Evolutionary conservation across 1,140 invertebrate species (phyloP).

Genomic region (Mesaphorura yosii): DNA sequence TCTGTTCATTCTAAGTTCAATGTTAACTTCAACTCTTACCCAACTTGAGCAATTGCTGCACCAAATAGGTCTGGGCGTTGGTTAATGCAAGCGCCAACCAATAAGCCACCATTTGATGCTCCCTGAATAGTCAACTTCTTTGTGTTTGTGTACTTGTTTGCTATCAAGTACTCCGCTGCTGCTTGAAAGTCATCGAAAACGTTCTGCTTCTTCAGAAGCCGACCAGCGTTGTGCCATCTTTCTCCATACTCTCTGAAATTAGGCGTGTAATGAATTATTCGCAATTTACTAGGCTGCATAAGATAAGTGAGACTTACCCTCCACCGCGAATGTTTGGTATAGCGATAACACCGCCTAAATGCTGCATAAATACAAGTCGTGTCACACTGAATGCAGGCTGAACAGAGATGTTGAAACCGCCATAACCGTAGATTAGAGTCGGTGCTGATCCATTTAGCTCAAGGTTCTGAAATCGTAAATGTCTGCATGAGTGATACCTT

Average conservation of each 20-base stretch:
- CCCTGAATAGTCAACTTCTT: conserved; percentile 76
- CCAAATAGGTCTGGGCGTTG: conserved; percentile 91
- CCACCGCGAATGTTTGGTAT: conserved; percentile 91
- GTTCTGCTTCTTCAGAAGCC: conserved; percentile 90
- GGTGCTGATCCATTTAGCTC: conserved; percentile 56
- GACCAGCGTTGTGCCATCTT: conserved; percentile 88
- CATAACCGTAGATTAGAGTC: conserved; percentile 87
- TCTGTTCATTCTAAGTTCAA: no score
- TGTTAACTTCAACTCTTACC: conserved; percentile 46
- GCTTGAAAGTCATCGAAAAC: conserved; percentile 92
- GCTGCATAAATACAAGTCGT: conserved; percentile 74
- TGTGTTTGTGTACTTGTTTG: conserved; percentile 64
- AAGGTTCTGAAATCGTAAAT: conserved; percentile 5
- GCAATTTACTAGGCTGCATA: no score
- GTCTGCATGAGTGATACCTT: neutral
- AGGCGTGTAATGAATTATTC: neutral
- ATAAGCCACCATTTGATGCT: conserved; percentile 88
- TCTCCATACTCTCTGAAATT: conserved; percentile 90
- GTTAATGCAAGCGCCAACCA: conserved; percentile 85
- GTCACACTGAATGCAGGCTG: conserved; percentile 72
- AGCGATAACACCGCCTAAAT: conserved; percentile 76
- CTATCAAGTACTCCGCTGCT: conserved; percentile 80
- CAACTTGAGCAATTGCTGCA: conserved; percentile 79
- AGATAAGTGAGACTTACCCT: conserved; percentile 66
- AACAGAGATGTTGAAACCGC: conserved; percentile 88